Evolutionary conservation across 2,113 vertebrate species (phyloP).

Genomic region (Nicator chloris): DNA sequence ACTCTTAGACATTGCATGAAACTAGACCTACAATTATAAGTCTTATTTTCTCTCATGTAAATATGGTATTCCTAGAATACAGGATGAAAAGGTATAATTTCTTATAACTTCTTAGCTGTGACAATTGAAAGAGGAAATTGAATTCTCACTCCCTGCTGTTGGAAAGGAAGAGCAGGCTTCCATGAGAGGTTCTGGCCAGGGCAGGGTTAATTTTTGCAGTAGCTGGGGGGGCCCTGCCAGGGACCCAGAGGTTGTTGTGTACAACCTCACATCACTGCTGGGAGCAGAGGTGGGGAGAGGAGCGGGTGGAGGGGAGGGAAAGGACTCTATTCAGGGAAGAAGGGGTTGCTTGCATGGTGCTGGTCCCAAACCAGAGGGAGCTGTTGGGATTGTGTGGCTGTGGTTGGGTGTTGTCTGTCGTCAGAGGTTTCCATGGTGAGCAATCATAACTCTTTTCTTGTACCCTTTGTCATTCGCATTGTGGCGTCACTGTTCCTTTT

Average conservation of each 20-base stretch:
- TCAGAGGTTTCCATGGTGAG: fast-evolving
- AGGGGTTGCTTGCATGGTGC: not conserved
- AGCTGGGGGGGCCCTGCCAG: not conserved
- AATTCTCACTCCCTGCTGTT: not conserved
- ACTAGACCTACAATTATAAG: not conserved
- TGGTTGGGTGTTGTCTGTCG: no score
- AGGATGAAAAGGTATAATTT: not conserved
- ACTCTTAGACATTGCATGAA: not conserved
- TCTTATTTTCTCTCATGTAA: not conserved
- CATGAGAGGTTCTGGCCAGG: not conserved
- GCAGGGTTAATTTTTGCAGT: not conserved
- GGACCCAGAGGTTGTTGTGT: not conserved
- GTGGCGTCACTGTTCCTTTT: not conserved
- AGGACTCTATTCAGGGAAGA: not conserved
- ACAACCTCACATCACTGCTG: not conserved
- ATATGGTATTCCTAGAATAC: not conserved
- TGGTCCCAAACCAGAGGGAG: not conserved
- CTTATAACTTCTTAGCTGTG: not conserved
- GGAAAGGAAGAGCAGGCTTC: not conserved
- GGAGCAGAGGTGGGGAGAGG: no score
- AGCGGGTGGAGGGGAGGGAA: not conserved
- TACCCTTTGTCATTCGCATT: not conserved
- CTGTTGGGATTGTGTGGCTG: fast-evolving
- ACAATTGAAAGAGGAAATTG: not conserved
- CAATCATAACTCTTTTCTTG: not conserved